These are phyloP conservation scores for Beaufortia kweichowensis DNA, from an alignment of 2,113 vertebrate species.

Conservation along the genomic window DNA sequence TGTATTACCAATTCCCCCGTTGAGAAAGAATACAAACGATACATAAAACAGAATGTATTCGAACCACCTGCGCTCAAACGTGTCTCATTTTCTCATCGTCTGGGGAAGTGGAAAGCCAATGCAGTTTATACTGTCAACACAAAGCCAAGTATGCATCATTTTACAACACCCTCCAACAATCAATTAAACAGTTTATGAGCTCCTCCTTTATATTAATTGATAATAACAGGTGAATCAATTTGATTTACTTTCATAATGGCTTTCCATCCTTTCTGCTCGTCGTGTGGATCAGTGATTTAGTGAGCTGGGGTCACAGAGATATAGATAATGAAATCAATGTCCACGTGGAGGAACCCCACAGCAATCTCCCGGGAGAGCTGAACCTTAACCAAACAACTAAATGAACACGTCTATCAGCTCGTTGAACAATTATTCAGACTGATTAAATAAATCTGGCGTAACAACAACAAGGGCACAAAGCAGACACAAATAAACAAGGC, in stretches of 20 bases:
- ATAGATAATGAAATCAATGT: conserved; percentile 39
- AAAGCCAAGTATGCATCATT: not conserved
- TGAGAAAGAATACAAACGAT: not conserved
- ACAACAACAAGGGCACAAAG: conserved; percentile 70
- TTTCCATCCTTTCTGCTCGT: conserved; percentile 18
- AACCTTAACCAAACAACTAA: conserved; percentile 63
- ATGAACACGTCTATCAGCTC: conserved; percentile 65
- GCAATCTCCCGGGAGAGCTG: conserved; percentile 38
- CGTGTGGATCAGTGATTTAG: conserved; percentile 1
- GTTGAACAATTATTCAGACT: conserved; percentile 69
- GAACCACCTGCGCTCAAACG: not conserved
- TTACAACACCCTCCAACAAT: not conserved
- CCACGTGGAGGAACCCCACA: conserved; percentile 18
- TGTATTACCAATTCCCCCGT: too few relatives aligned
- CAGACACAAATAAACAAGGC: conserved; percentile 49
- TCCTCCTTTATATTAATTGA: conserved; percentile 31
- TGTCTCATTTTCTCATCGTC: not conserved
- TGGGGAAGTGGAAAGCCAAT: too few relatives aligned
- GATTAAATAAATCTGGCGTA: conserved; percentile 70
- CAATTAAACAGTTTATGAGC: not conserved
- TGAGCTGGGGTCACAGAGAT: conserved; percentile 28
- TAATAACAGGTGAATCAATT: conserved; percentile 31
- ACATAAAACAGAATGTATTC: not conserved
- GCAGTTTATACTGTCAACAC: not conserved
- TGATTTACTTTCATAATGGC: conserved; percentile 10